Evolutionary conservation across 2,797 vertebrate species (phyloP).

Genomic region (Brachyalestes nurse): DNA sequence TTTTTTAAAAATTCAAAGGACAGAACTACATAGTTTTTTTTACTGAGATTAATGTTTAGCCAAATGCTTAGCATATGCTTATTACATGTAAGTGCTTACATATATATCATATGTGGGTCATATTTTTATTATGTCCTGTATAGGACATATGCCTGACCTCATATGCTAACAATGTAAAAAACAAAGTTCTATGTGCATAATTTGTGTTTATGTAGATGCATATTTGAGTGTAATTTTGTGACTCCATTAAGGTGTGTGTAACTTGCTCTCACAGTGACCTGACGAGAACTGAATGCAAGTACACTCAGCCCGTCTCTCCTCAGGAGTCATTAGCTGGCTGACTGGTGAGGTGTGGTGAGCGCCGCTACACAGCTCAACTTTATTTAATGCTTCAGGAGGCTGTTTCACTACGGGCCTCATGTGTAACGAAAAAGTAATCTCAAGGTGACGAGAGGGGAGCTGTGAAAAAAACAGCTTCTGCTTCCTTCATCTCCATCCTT

Average conservation of each 20-base stretch:
- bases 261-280: conserved; percentile 47
- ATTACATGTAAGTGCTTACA: too few species aligned
- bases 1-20: neutral
- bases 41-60: neutral
- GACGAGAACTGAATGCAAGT: conserved; percentile 33
- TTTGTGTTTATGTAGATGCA: conserved; percentile 5
- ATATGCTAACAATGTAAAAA: neutral
- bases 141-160: neutral
- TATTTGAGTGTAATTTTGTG: neutral
- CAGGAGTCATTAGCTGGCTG: conserved; percentile 64
- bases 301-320: conserved; percentile 44
- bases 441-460: conserved; percentile 57
- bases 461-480: conserved; percentile 17
- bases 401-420: conserved; percentile 64
- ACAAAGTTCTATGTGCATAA: neutral
- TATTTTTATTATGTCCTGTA: neutral
- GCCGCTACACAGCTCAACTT: conserved; percentile 62
- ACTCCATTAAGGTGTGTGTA: conserved; percentile 32
- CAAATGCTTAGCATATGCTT: neutral
- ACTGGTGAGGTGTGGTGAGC: conserved; percentile 62
- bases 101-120: neutral
- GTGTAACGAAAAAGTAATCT: conserved; percentile 68
- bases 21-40: neutral
- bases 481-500: conserved; percentile 48
- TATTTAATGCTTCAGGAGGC: conserved; percentile 70